Evolutionary conservation across 92 coral and sea anemone species (phyloP), one percentile per base, ranked within the genome.

Genomic region (Blastomussa wellsi): DNA sequence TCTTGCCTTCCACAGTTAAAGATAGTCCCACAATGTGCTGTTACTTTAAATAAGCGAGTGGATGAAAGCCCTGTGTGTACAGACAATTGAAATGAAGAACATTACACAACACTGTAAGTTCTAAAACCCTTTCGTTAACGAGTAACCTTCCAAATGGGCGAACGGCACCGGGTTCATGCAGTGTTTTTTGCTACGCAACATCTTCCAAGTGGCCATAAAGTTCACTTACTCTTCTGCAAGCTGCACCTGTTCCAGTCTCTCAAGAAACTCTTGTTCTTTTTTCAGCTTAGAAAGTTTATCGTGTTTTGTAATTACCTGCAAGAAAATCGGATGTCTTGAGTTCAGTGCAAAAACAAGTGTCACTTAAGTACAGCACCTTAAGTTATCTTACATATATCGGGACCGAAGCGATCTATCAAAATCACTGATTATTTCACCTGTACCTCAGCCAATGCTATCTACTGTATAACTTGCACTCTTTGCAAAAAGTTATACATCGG

Each of bases 151-250:
- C 59, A 52, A 52, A 52, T 52, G 1, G 0, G 16, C 19, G 59
- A 41, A 41, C 44, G 7, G 44, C 4, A 41, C 44, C n/a, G n/a
- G n/a, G 44, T 41, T 41, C 44, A 10, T 52, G 59, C 22, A 52
- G 22, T 52, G 59, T 20, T 17, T 20, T 52, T 52, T 17, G 22
- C 22, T 52, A 14, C 16, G 14, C 59, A 52, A 52, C 49, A 1
- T 52, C 16, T 8, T 8, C 31, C 31, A 57, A 57, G 10, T 26
- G 26, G 62, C 7, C 26, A 55, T 55, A 7, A 20, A 2, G 14
- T 37, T 42, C 7, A 89, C 99, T 87, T 88, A 96, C 99, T 96
- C 99, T 72, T 96, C 99, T 64, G 99, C 99, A 86, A 96, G 90
- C 72, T 96, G 95, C 17, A 96, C 96, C 89, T 96, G 99, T 77